Conservation (phyloP, 2,888 invertebrate species). For the Geophilus truncorum region DNA sequence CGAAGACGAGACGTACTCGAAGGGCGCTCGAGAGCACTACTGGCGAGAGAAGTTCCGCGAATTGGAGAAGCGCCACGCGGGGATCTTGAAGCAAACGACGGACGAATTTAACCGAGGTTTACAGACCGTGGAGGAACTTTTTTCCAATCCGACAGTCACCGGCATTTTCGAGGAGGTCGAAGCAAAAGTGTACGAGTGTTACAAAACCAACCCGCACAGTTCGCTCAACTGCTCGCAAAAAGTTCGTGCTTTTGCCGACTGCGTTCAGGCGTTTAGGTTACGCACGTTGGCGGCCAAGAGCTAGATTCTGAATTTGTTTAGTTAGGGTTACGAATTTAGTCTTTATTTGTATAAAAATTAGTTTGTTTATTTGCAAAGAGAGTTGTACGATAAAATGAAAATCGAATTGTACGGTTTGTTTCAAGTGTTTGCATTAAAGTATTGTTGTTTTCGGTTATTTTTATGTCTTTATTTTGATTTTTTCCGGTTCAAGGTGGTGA, state of each 20-base stretch:
- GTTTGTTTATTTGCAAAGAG: background rate
- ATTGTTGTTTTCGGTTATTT: background rate
- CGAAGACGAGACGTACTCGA: background rate
- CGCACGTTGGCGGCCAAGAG: background rate
- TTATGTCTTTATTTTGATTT: background rate
- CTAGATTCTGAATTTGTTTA: background rate
- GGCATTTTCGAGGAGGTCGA: background rate
- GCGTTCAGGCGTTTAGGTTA: conserved; percentile 12
- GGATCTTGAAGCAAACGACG: conserved; percentile 2
- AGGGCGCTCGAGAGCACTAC: background rate
- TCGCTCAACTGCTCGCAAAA: conserved; percentile 15
- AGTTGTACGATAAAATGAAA: background rate
- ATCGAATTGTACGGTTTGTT: background rate
- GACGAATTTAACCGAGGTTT: conserved; percentile 29
- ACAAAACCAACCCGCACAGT: background rate
- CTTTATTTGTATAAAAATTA: too few relatives aligned
- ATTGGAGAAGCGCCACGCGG: background rate
- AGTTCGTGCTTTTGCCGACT: conserved; percentile 21
- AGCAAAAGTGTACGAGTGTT: background rate
- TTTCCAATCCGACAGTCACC: background rate
- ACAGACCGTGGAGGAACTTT: conserved; percentile 24
- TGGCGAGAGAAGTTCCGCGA: conserved; percentile 29
- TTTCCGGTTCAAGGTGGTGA: background rate
- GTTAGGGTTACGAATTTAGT: background rate
- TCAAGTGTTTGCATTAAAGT: too few relatives aligned